Percentiles rank a stretch among this genome's conserved stretches.
These are phyloP conservation scores for Eonycteris spelaea DNA, from an alignment of 2,113 vertebrate genomes.

Conservation along the genomic window DNA sequence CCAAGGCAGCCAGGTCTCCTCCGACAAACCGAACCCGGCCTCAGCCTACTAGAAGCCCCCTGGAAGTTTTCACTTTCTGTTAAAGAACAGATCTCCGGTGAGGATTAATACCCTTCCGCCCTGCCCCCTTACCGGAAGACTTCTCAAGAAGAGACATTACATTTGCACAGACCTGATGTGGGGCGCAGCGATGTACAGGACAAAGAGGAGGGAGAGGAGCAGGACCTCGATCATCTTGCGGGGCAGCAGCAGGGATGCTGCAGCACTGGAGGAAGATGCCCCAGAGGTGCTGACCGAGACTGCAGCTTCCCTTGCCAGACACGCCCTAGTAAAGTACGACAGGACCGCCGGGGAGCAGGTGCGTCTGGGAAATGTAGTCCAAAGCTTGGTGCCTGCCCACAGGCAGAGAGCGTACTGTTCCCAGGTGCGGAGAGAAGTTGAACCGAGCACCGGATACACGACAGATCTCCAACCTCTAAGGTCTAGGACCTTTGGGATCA, in stretches of 20 bases:
- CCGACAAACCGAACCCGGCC: background rate
- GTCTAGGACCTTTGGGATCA: background rate
- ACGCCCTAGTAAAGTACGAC: background rate
- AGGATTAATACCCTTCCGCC: background rate
- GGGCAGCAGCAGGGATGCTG: fast-evolving
- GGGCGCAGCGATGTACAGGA: constrained; percentile 84
- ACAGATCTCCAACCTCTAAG: background rate
- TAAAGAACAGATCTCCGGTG: background rate
- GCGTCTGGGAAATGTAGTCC: constrained; percentile 71
- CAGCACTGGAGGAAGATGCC: background rate
- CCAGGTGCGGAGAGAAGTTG: no score
- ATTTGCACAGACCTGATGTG: constrained; percentile 86
- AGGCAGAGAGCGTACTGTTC: fast-evolving
- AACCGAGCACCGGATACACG: fast-evolving
- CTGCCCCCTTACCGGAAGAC: background rate
- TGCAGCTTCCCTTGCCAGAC: background rate
- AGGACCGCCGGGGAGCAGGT: background rate
- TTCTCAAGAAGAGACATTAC: background rate
- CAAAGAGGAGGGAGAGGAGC: constrained; percentile 78
- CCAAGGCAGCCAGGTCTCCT: background rate
- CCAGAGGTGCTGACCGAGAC: fast-evolving
- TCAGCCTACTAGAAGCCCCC: background rate
- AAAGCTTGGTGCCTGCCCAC: background rate
- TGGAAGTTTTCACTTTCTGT: background rate
- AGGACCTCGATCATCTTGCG: constrained; percentile 67